Conservation (phyloP, 2,113 vertebrate genomes). For the Pseudorectes ferrugineus region DNA sequence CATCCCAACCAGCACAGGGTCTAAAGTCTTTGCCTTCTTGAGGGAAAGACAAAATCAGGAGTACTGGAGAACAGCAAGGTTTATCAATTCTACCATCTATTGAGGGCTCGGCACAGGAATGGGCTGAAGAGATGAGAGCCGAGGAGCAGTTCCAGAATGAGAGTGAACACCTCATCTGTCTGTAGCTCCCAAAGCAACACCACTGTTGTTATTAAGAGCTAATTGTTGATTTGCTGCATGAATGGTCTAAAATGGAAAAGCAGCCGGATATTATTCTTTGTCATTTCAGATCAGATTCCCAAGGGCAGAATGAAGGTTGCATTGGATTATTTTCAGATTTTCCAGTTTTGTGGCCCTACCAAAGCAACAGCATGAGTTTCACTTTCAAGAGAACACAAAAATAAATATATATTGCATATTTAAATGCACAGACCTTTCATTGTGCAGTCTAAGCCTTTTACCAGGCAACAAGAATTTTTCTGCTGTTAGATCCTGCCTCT, state of each 20-base stretch:
- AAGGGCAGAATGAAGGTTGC: background rate
- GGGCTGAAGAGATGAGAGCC: background rate
- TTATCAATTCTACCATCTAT: background rate
- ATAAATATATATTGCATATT: background rate
- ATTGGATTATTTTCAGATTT: background rate
- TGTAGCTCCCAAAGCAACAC: background rate
- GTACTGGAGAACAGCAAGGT: background rate
- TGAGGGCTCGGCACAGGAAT: background rate
- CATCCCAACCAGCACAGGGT: background rate
- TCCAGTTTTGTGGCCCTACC: background rate
- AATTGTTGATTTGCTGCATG: background rate
- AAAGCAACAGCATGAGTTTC: background rate
- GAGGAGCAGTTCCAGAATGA: background rate
- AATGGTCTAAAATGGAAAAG: slow-evolving; percentile 2
- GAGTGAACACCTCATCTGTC: background rate
- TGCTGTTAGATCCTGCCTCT: background rate
- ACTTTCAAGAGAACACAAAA: background rate
- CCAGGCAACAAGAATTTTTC: background rate
- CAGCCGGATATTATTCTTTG: background rate
- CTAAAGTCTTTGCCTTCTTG: background rate
- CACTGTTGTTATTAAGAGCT: background rate
- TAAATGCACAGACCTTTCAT: background rate
- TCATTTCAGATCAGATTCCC: background rate
- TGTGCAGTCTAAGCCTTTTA: background rate
- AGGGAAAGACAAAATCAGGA: background rate